Base-by-base conservation (phyloP, 2,113 vertebrate genomes). In the Carassius gibelio region DNA sequence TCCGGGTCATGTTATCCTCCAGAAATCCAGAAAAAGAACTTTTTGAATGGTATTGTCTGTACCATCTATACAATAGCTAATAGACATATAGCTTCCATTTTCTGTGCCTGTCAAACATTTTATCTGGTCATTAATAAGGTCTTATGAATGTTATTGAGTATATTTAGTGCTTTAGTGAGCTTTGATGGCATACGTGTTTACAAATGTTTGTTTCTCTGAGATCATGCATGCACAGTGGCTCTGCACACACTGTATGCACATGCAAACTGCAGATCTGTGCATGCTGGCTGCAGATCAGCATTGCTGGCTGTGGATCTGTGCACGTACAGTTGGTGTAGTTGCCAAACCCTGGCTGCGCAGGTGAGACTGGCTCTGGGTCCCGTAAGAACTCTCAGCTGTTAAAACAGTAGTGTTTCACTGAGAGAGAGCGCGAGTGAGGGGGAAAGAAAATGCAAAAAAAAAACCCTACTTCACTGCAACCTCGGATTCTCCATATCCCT, bases 311-410 rank as follows among this genome's bases (percentile, higher is more conserved):
- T 61, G 50, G 74, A 81, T 78, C 38, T 85, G 75, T 74, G 64
- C 76, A 59, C 69, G 80, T 82, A 82, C 52, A 74, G 64, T 84
- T 87, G 55, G 36, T 62, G 48, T 84, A 52, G 50, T 61, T 83
- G 86, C 84, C 82, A 86, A 59, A 75, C 57, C 6, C 77, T 88
- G 84, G 88, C 88, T 86, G 84, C 42, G 52, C 93, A 93, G 93
- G 90, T 92, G 85, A 94, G 94, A 94, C 93, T 91, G 84, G 88
- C 91, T 92, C 93, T 92, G 91, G 92, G 94, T 92, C 90, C 91
- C 90, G 91, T 94, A 94, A 95, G 94, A 93, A 93, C 93, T 94
- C 92, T 95, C 94, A 95, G 94, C 94, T 95, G 94, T 95, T 94
- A 92, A 94, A 95, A 95, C 94, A 95, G 91, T 90, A 89, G 84